These are phyloP conservation scores for Auanema freiburgensis DNA, from an alignment of 2,888 invertebrate species.

Conservation along the genomic window DNA sequence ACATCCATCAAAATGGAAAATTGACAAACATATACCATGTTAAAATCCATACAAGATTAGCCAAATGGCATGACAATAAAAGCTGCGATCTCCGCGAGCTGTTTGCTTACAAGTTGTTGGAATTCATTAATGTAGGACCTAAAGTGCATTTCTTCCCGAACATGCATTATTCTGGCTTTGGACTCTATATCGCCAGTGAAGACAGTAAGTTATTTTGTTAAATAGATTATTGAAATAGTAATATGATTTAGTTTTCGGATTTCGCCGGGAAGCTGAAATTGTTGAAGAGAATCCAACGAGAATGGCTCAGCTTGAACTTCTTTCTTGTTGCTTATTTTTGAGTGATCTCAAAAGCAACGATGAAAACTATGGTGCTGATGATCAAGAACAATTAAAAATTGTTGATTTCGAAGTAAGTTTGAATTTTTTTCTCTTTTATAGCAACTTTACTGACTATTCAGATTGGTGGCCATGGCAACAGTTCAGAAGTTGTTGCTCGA, in stretches of 20 bases:
- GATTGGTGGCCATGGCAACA: too few relatives aligned
- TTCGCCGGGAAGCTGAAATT: too few relatives aligned
- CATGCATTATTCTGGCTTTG: constrained; percentile 5
- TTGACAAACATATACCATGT: too few relatives aligned
- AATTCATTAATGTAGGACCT: not conserved
- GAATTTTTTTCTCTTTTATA: constrained; percentile 5
- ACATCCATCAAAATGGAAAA: too few relatives aligned
- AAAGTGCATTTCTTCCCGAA: constrained; percentile 7
- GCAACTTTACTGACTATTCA: constrained; percentile 10
- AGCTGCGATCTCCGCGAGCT: too few relatives aligned
- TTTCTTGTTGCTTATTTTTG: constrained; percentile 3
- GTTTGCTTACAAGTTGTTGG: constrained; percentile 2
- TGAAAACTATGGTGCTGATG: constrained; percentile 8
- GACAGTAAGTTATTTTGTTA: too few relatives aligned
- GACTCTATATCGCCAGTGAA: not conserved
- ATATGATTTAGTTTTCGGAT: too few relatives aligned
- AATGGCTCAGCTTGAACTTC: not conserved
- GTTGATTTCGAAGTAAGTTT: constrained; percentile 8
- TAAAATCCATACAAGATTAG: too few relatives aligned
- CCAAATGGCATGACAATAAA: too few relatives aligned
- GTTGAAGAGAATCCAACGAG: too few relatives aligned
- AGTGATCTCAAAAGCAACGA: constrained; percentile 2
- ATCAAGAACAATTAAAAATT: constrained; percentile 2
- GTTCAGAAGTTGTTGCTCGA: too few relatives aligned
- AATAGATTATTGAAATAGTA: too few relatives aligned